phyloP scores from a whole-genome alignment of 2,797 vertebrate species.

The Halcyon badia region DNA sequence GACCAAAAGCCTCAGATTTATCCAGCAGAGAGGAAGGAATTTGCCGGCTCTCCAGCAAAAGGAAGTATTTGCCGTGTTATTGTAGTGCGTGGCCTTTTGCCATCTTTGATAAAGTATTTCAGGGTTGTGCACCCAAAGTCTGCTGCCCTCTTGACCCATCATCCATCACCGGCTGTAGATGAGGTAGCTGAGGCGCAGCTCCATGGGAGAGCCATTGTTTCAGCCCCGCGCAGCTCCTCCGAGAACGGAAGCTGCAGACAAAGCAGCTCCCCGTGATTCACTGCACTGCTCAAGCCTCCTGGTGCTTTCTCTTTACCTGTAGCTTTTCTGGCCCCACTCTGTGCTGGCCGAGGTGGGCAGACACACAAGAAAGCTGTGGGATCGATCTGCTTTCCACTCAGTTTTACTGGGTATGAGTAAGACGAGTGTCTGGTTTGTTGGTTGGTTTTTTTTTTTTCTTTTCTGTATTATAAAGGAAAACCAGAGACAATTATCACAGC shows the following conservation, averaged over 20 bases:
- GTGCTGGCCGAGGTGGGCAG: neutral
- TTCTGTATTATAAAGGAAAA: slow-evolving; percentile 7
- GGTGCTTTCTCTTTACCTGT: neutral
- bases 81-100: slow-evolving; percentile 79
- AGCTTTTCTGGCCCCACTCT: slow-evolving; percentile 21
- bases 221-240: slow-evolving; percentile 48
- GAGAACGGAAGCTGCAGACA: slow-evolving; percentile 75
- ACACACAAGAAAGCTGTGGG: neutral
- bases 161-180: slow-evolving; percentile 74
- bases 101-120: slow-evolving; percentile 81
- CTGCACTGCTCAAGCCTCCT: slow-evolving; percentile 25
- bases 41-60: slow-evolving; percentile 73
- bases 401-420: neutral
- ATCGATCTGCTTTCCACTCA: neutral
- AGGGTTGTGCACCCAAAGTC: slow-evolving; percentile 81
- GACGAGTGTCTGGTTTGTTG: neutral
- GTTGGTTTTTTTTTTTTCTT: neutral
- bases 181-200: slow-evolving; percentile 74
- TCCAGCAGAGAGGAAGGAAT: slow-evolving; percentile 79
- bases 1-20: slow-evolving; percentile 53
- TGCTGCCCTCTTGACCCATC: slow-evolving; percentile 81
- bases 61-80: slow-evolving; percentile 81
- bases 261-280: slow-evolving; percentile 57
- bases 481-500: neutral
- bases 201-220: slow-evolving; percentile 74